Percentiles rank a stretch among this genome's conserved stretches.
Evolutionary conservation across 2,113 vertebrate species (phyloP).

Genomic region (Dicentrarchus labrax): DNA sequence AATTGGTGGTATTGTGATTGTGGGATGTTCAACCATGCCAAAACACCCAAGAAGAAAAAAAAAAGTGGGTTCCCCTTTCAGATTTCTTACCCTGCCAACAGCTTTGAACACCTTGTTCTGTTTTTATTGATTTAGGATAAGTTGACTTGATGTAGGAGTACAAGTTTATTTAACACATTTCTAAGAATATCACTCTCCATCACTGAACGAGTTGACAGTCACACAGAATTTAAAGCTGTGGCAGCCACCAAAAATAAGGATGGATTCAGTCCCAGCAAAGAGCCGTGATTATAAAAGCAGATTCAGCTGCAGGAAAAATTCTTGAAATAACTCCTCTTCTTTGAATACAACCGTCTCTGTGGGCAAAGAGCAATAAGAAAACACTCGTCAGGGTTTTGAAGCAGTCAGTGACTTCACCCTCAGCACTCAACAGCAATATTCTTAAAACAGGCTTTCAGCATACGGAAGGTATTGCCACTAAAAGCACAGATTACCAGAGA

Average conservation of each 20-base stretch:
- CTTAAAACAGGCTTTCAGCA: slow-evolving; percentile 48
- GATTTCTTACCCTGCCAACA: slow-evolving; percentile 13
- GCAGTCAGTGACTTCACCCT: slow-evolving; percentile 72
- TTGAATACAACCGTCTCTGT: slow-evolving; percentile 66
- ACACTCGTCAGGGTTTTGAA: slow-evolving; percentile 64
- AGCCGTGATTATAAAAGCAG: slow-evolving; percentile 76
- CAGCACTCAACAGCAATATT: slow-evolving; percentile 53
- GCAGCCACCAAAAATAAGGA: slow-evolving; percentile 40
- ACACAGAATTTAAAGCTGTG: neutral
- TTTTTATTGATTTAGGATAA: slow-evolving; percentile 49
- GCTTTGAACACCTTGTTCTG: slow-evolving; percentile 23
- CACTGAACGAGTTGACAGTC: slow-evolving; percentile 6
- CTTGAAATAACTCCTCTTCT: slow-evolving; percentile 77
- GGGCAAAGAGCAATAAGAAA: slow-evolving; percentile 76
- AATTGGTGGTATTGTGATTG: slow-evolving; percentile 73
- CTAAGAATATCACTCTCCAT: neutral
- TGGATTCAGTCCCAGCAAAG: slow-evolving; percentile 34
- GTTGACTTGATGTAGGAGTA: neutral
- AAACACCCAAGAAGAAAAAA: slow-evolving; percentile 53
- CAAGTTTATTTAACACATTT: slow-evolving; percentile 6
- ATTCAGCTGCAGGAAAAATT: slow-evolving; percentile 76
- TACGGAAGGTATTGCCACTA: slow-evolving; percentile 50
- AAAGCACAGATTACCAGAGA: slow-evolving; percentile 53
- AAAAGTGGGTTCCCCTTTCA: slow-evolving; percentile 47
- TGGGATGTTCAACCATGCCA: slow-evolving; percentile 55